Evolutionary conservation across 2,888 invertebrate genomes (phyloP).

Genomic region (Theristus sp.): DNA sequence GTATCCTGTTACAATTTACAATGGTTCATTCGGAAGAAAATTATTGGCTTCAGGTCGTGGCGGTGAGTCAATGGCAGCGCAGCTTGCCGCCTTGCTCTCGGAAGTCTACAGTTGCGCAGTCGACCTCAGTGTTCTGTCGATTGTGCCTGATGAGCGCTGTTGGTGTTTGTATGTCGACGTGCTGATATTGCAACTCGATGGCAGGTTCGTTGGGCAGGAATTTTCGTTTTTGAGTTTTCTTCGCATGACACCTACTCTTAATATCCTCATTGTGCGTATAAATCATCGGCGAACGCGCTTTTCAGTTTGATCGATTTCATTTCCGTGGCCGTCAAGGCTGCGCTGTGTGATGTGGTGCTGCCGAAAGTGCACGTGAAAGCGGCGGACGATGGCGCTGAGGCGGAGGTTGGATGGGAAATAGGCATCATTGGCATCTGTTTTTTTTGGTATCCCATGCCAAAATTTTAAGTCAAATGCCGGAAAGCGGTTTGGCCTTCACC

Average conservation of each 20-base stretch:
- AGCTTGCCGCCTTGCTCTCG: constrained; percentile 57
- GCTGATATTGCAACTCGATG: constrained; percentile 41
- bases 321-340: constrained; percentile 76
- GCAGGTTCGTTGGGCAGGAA: not conserved
- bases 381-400: not conserved
- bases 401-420: not conserved
- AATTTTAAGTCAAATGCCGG: too few species aligned
- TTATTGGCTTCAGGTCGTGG: constrained; percentile 41
- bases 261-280: not conserved
- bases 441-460: too few species aligned
- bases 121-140: constrained; percentile 44
- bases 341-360: constrained; percentile 36
- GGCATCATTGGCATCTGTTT: too few species aligned
- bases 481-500: too few species aligned
- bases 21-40: not conserved
- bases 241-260: too few species aligned
- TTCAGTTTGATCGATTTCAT: constrained; percentile 76
- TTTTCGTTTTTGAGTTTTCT: not conserved
- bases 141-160: constrained; percentile 65
- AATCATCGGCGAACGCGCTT: not conserved
- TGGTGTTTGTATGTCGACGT: constrained; percentile 89
- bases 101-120: constrained; percentile 45
- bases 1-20: not conserved
- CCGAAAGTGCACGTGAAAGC: not conserved
- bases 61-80: constrained; percentile 69